A percentile compares a stretch with the other conserved stretches of the same genome.
Conservation (phyloP, 2,113 vertebrate genomes). For the Chlorocebus sabaeus region DNA sequence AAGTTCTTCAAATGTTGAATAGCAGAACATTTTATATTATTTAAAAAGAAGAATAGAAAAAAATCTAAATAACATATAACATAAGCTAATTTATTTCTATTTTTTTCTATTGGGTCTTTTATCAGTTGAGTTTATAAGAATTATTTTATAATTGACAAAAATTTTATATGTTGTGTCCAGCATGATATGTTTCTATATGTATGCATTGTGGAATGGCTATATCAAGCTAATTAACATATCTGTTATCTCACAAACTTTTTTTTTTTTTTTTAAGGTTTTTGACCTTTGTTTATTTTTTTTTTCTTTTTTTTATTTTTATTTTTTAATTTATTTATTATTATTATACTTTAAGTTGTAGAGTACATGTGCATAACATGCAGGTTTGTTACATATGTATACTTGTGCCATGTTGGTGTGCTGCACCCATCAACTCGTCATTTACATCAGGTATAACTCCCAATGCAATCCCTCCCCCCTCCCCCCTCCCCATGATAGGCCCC, state of each 20-base stretch:
- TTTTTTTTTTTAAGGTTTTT: neutral
- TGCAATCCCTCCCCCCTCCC: too few species aligned
- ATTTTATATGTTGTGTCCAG: neutral
- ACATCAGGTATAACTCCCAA: too few species aligned
- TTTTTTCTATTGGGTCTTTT: neutral
- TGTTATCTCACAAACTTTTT: neutral
- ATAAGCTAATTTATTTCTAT: neutral
- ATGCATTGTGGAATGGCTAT: neutral
- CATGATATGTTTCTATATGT: neutral
- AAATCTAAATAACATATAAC: neutral
- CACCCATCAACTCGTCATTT: too few species aligned
- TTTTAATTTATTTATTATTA: too few species aligned
- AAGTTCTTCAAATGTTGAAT: neutral
- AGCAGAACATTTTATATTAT: neutral
- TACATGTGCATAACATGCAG: too few species aligned
- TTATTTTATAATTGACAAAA: neutral
- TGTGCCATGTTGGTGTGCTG: too few species aligned
- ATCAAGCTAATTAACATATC: neutral
- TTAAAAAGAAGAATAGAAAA: neutral
- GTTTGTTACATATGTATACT: too few species aligned
- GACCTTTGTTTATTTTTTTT: too few species aligned
- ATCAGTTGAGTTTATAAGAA: neutral
- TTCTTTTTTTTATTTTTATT: too few species aligned
- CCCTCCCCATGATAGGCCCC: too few species aligned
- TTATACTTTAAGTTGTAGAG: too few species aligned